Evolutionary conservation across 2,888 invertebrate genomes (phyloP), one percentile per base, ranked within the genome.

Genomic region (Synanthedon formicaeformis): DNA sequence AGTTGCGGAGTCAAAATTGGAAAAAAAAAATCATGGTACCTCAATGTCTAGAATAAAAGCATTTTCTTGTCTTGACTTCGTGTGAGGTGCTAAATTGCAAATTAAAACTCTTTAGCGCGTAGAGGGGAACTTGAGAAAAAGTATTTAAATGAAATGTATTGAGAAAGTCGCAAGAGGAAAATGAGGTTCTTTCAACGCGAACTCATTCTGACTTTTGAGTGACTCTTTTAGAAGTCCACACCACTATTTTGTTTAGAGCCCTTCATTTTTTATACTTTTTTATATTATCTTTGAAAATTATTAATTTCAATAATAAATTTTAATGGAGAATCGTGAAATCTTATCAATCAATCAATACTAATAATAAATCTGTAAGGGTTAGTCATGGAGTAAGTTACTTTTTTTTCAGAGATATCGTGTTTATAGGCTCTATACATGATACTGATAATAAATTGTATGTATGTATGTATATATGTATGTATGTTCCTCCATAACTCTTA

Each of bases 121-220:
- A 75, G 74, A 69, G 62, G 68, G 34, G 34, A 10, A 66, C 70
- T 73, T 64, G 63, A 67, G 74, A 72, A 78, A 75, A 78, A 75
- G 76, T 78, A 82, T 83, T 82, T 81, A 83, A 85, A 84, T 84
- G 81, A 83, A 84, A 84, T 83, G 82, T 83, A 85, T 86, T 82
- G 84, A 83, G 75, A 82, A 81, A 81, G 73, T 74, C 78, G 69
- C 73, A 62, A 62, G 69, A 75, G 85, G 84, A 85, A 34, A 86
- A 86, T 85, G 85, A 84, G 81, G 67, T 84, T 81, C 84, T 83
- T 84, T 85, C 81, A 83, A 59, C 63, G 69, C 61, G 60, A 66
- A 69, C 73, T 76, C 73, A 71, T 75, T 78, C 71, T 66, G 69
- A 73, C 68, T 74, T 78, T 73, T 74, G 76, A 78, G 74, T 68